These are phyloP conservation scores for Butastur rufipennis DNA, from an alignment of 2,113 vertebrate species.

Conservation along the genomic window DNA sequence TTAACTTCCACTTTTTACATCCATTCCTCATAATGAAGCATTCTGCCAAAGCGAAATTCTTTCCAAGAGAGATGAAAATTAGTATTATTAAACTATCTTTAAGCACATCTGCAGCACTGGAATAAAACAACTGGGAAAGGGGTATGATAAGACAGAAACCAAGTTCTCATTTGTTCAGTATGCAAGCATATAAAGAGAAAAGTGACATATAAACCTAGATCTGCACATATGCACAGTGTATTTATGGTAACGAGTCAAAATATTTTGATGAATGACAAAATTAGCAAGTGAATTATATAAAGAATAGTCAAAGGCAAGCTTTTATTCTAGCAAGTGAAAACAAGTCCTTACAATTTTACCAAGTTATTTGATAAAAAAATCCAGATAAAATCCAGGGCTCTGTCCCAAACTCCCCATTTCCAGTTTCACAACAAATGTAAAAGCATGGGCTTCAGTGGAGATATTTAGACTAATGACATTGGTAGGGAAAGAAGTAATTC, in stretches of 20 bases:
- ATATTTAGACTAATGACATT: not conserved
- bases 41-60: not conserved
- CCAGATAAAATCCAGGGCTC: not conserved
- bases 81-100: not conserved
- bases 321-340: not conserved
- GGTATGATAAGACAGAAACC: not conserved
- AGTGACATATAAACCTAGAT: not conserved
- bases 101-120: not conserved
- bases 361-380: not conserved
- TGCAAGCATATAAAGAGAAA: not conserved
- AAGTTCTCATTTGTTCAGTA: not conserved
- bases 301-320: not conserved
- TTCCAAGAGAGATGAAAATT: not conserved
- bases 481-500: not conserved
- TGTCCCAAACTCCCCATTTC: not conserved
- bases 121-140: not conserved
- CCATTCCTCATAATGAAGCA: not conserved
- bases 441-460: not conserved
- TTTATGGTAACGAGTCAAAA: not conserved
- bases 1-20: not conserved
- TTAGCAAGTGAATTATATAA: not conserved
- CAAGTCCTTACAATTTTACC: not conserved
- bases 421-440: not conserved
- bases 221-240: not conserved
- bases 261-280: slow-evolving; percentile 8